phyloP scores from a whole-genome alignment of 1,140 invertebrate species.

The Wasmannia auropunctata region DNA sequence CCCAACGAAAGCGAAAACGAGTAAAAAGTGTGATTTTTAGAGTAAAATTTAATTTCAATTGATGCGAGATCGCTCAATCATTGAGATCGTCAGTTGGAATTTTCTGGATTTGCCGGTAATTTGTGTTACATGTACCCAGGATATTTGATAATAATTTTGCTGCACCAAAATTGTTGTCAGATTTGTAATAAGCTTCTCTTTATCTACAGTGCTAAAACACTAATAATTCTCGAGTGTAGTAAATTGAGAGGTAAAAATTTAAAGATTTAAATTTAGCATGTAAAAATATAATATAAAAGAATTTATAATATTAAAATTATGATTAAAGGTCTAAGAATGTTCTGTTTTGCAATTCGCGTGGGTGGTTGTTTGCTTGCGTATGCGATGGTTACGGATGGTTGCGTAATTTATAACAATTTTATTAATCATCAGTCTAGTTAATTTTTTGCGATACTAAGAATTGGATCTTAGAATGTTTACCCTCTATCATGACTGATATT shows the following conservation, averaged over 20 bases:
- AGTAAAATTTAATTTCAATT: background rate
- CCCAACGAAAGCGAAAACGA: constrained; percentile 5
- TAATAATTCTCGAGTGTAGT: background rate
- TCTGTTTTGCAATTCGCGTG: constrained; percentile 10
- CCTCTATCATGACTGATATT: background rate
- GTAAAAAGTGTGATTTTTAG: constrained; percentile 33
- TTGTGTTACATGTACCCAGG: background rate
- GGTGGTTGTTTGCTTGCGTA: background rate
- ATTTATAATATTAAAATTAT: constrained; percentile 2
- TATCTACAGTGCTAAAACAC: background rate
- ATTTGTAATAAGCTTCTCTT: background rate
- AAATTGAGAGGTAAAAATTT: background rate
- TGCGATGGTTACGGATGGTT: background rate
- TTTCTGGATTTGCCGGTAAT: constrained; percentile 14
- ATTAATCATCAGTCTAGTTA: background rate
- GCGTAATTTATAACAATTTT: constrained; percentile 33
- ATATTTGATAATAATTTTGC: constrained; percentile 1
- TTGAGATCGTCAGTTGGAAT: background rate
- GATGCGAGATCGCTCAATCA: background rate
- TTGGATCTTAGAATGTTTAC: background rate
- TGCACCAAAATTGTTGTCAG: background rate
- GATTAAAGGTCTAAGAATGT: background rate
- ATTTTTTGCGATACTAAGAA: background rate
- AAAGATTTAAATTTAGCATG: constrained; percentile 11
- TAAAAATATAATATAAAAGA: background rate